phyloP scores from a whole-genome alignment of 2,888 invertebrate species.

The Drosophila hamatofila region DNA sequence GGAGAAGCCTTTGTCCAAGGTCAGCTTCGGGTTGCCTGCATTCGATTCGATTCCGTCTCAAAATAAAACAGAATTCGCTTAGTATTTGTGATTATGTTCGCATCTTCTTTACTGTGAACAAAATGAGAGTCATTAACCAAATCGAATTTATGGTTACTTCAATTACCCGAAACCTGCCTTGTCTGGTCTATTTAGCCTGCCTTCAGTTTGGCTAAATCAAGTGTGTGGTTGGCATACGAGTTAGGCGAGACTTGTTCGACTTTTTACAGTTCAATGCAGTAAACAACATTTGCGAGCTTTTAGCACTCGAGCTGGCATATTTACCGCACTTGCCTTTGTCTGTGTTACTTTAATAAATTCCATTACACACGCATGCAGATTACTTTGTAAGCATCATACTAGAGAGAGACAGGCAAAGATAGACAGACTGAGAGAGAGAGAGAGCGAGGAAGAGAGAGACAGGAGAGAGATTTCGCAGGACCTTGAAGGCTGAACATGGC shows the following conservation, averaged over 20 bases:
- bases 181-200: neutral
- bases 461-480: neutral
- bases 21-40: neutral
- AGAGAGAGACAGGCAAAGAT: neutral
- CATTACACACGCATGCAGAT: slow-evolving; percentile 52
- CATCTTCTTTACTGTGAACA: too few species aligned
- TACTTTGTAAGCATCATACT: slow-evolving; percentile 21
- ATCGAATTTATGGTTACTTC: neutral
- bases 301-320: slow-evolving; percentile 1
- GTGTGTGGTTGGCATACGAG: neutral
- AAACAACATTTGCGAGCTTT: slow-evolving; percentile 25
- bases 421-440: neutral
- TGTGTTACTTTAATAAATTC: slow-evolving; percentile 65
- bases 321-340: slow-evolving; percentile 7
- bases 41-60: neutral
- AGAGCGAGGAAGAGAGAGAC: neutral
- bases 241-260: neutral
- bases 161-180: neutral
- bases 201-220: neutral
- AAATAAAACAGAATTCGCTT: neutral
- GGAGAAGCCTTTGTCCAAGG: neutral
- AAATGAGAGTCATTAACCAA: neutral
- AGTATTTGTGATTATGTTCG: neutral
- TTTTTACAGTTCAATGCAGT: slow-evolving; percentile 1
- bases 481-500: slow-evolving; percentile 1